Percentiles rank a stretch among this genome's conserved stretches.
Evolutionary conservation across 2,888 invertebrate genomes (phyloP).

Genomic region (Leuctra nigra): DNA sequence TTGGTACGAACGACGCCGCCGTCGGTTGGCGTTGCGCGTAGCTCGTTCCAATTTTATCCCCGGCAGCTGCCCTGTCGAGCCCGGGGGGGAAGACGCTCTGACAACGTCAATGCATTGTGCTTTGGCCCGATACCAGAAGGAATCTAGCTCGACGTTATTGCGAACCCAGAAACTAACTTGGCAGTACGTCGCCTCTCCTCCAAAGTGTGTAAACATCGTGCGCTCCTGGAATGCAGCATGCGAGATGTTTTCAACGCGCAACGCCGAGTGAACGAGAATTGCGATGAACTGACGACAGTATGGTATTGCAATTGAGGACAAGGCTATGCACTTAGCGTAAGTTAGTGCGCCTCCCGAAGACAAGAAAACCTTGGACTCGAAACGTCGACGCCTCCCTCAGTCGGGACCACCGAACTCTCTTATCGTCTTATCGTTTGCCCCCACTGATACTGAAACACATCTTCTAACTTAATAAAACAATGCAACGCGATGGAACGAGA

Average conservation of each 20-base stretch:
- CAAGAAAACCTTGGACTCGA: constrained; percentile 1
- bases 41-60: constrained; percentile 5
- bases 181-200: not conserved
- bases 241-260: not conserved
- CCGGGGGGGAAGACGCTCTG: not conserved
- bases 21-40: not conserved
- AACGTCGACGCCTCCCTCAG: no score
- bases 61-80: not conserved
- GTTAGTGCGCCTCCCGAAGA: not conserved
- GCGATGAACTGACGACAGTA: not conserved
- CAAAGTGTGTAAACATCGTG: not conserved
- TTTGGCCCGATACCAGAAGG: constrained; percentile 9
- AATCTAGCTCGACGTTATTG: not conserved
- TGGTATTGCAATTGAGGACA: not conserved
- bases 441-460: not conserved
- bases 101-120: not conserved
- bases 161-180: not conserved
- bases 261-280: not conserved
- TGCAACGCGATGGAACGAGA: not conserved
- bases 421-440: no score
- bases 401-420: no score
- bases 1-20: not conserved
- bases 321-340: not conserved
- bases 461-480: not conserved
- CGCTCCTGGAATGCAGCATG: not conserved